phyloP scores from a whole-genome alignment of 64 coral and sea anemone genomes.

The Actinia tenebrosa region DNA sequence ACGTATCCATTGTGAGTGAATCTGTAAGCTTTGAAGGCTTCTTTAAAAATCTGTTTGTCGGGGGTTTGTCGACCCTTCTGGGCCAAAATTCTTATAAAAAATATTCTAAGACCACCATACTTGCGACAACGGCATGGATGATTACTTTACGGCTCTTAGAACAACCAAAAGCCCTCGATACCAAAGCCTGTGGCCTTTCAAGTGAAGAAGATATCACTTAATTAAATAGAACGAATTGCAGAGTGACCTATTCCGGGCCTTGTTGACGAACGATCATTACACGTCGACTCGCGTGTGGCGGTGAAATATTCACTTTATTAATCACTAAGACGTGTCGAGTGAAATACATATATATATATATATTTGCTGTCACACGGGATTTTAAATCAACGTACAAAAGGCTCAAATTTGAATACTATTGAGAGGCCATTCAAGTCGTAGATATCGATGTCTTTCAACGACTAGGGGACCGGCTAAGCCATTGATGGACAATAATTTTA shows the following conservation, averaged over 20 bases:
- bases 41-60: background rate
- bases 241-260: background rate
- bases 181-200: slow-evolving; percentile 2
- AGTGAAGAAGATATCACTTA: slow-evolving; percentile 2
- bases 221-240: background rate
- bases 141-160: background rate
- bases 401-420: background rate
- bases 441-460: background rate
- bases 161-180: background rate
- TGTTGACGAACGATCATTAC: background rate
- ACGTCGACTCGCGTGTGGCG: slow-evolving; percentile 1
- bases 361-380: background rate
- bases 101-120: background rate
- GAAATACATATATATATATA: background rate
- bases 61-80: background rate
- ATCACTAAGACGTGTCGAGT: background rate
- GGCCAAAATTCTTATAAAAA: background rate
- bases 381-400: background rate
- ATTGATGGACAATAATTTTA: background rate
- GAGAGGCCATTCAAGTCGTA: background rate
- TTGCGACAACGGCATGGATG: background rate
- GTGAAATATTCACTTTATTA: background rate
- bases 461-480: background rate
- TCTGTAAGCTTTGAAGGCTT: background rate
- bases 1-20: background rate